Percentiles rank a stretch among this genome's conserved stretches.
Conservation (phyloP, 2,113 vertebrate species). For the Crotalus tigris region DNA sequence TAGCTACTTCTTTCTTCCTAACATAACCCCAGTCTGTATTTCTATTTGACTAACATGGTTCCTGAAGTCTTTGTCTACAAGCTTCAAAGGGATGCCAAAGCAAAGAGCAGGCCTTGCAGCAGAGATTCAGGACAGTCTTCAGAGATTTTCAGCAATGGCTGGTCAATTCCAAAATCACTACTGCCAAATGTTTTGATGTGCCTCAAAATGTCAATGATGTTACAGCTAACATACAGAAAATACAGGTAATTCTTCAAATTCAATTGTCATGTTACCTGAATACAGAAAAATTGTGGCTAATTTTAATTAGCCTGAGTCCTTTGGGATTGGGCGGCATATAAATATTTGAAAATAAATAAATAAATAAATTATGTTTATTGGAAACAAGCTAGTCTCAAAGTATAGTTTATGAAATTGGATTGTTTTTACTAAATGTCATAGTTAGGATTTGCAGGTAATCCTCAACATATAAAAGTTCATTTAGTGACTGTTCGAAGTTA, state of each 20-base stretch:
- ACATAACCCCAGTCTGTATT: background rate
- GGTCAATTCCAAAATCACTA: constrained; percentile 89
- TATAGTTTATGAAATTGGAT: background rate
- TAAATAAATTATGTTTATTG: background rate
- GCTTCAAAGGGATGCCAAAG: constrained; percentile 91
- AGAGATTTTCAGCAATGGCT: constrained; percentile 97
- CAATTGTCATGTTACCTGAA: background rate
- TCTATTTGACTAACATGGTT: constrained; percentile 36
- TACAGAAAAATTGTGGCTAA: background rate
- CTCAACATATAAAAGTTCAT: background rate
- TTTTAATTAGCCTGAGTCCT: background rate
- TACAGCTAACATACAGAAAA: constrained; percentile 82
- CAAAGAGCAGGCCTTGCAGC: constrained; percentile 92
- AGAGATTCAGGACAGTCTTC: constrained; percentile 83
- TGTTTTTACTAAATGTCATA: background rate
- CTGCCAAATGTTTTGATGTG: constrained; percentile 92
- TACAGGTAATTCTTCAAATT: constrained; percentile 77
- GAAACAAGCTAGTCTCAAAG: background rate
- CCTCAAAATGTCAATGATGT: constrained; percentile 86
- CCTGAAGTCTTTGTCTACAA: constrained; percentile 86
- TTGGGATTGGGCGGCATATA: no score
- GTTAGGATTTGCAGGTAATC: background rate
- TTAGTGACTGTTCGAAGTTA: background rate
- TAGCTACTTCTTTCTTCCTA: background rate
- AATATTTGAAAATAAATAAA: no score